Evolutionary conservation across 2,797 vertebrate species (phyloP).

Genomic region (Gymnoscopelus braueri): DNA sequence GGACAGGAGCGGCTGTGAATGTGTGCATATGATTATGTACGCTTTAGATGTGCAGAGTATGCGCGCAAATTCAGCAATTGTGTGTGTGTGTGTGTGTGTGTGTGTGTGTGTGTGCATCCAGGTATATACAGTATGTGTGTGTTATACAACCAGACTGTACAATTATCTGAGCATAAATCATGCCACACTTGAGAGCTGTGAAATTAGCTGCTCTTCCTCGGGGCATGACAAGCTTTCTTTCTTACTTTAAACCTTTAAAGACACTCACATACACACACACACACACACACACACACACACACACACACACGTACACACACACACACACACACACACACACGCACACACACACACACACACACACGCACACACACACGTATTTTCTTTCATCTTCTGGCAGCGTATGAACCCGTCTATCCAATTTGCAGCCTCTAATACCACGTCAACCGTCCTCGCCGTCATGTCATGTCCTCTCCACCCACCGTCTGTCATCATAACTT

Average conservation of each 20-base stretch:
- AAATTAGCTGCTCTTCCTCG: conserved; percentile 16
- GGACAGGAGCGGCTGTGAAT: conserved; percentile 11
- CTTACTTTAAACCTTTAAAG: conserved; percentile 17
- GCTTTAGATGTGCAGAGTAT: not conserved
- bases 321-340: not conserved
- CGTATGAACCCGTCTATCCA: conserved; percentile 24
- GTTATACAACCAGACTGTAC: conserved; percentile 9
- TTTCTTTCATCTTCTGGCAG: conserved; percentile 15
- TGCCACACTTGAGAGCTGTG: conserved; percentile 12
- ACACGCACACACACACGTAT: not conserved
- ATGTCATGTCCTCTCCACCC: not conserved
- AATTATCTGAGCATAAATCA: conserved; percentile 23
- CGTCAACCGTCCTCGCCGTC: not conserved
- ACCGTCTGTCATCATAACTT: conserved; percentile 9
- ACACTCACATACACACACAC: not conserved
- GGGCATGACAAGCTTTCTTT: conserved; percentile 12
- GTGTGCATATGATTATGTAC: not conserved
- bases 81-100: not conserved
- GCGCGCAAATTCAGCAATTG: not conserved
- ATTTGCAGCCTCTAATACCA: conserved; percentile 12
- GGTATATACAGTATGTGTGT: not conserved
- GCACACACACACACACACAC: not conserved
- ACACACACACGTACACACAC: not conserved
- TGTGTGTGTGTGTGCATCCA: not conserved
- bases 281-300: conserved; percentile 3